These are phyloP conservation scores for Pterocles gutturalis DNA, from an alignment of 2,113 vertebrate species.

Conservation along the genomic window DNA sequence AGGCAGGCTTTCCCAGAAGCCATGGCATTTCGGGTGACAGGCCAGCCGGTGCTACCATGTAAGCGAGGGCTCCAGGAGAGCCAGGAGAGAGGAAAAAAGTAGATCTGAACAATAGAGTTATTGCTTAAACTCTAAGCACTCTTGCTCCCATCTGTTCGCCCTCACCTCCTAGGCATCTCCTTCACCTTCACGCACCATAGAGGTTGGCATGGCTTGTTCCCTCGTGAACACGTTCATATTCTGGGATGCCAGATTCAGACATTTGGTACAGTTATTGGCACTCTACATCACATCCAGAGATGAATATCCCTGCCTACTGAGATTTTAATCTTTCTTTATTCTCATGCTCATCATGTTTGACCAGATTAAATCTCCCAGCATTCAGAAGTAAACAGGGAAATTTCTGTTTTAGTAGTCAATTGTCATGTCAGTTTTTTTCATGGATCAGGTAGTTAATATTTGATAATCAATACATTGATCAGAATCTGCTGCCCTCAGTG, in stretches of 20 bases:
- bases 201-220: conserved; percentile 21
- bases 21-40: background rate
- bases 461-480: background rate
- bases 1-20: conserved; percentile 19
- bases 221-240: background rate
- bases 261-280: background rate
- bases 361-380: background rate
- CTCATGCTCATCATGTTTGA: background rate
- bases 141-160: background rate
- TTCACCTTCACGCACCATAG: conserved; percentile 53
- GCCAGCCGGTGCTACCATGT: background rate
- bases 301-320: background rate
- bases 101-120: background rate
- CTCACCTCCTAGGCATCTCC: conserved; percentile 51
- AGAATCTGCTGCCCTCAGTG: background rate
- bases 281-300: background rate
- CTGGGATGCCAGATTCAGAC: conserved; percentile 36
- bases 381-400: conserved; percentile 47
- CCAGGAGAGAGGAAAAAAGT: background rate
- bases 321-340: background rate
- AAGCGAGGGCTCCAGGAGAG: background rate
- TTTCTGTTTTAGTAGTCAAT: conserved; percentile 44
- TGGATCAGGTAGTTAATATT: background rate
- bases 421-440: background rate
- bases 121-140: conserved; percentile 11